Evolutionary conservation across 2,888 invertebrate genomes (phyloP).

Genomic region (Lordiphosa fenestrarum): DNA sequence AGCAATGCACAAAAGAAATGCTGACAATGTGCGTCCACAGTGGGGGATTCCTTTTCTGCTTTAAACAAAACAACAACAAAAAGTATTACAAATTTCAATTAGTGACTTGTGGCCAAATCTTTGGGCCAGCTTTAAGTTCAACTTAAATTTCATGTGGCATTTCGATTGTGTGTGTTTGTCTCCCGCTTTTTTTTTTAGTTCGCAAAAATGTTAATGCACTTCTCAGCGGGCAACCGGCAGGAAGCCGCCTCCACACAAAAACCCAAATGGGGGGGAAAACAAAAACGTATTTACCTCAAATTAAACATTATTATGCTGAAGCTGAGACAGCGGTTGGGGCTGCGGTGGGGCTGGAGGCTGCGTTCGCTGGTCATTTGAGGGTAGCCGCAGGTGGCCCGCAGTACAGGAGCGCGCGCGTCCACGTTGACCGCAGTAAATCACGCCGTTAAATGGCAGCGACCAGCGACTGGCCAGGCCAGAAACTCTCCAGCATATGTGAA

Average conservation of each 20-base stretch:
- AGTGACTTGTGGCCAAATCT: conserved; percentile 40
- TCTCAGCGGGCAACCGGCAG: conserved; percentile 29
- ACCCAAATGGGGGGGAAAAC: conserved; percentile 41
- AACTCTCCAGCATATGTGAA: conserved; percentile 33
- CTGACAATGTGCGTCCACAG: conserved; percentile 56
- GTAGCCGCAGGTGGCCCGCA: conserved; percentile 65
- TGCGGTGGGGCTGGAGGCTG: conserved; percentile 13
- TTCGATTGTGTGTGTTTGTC: conserved; percentile 1
- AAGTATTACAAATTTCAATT: conserved; percentile 68
- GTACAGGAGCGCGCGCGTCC: conserved; percentile 18
- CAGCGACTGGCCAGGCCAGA: conserved; percentile 33
- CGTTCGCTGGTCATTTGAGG: conserved; percentile 69
- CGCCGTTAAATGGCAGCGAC: conserved; percentile 69
- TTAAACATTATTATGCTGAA: conserved; percentile 79
- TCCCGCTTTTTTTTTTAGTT: neutral
- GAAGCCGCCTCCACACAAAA: conserved; percentile 8
- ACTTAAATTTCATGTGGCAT: neutral
- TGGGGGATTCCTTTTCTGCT: neutral
- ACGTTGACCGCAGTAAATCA: conserved; percentile 78
- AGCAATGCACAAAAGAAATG: conserved; percentile 61
- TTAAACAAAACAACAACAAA: conserved; percentile 9
- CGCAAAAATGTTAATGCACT: conserved; percentile 58
- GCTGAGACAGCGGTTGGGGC: conserved; percentile 12
- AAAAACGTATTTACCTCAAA: conserved; percentile 78
- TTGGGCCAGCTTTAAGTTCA: conserved; percentile 17